Evolutionary conservation across 1,140 invertebrate species (phyloP), one percentile per base, ranked within the genome.

Genomic region (Nomia melanderi): DNA sequence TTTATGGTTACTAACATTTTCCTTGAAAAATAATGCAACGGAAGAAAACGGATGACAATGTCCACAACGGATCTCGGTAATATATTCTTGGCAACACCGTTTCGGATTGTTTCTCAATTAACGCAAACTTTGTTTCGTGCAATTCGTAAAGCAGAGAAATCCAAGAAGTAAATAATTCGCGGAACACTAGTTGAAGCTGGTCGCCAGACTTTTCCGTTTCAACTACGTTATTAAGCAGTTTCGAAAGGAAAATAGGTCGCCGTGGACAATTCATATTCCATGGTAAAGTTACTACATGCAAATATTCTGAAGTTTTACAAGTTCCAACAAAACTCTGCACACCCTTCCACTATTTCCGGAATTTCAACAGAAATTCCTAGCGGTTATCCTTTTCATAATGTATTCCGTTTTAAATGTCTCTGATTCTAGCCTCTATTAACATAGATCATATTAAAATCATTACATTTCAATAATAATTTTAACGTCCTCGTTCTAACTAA

Each of bases 281-380:
- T 50, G 47, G 47, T 50, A 50, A 50, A 50, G 47, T 50, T 50
- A 50, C 47, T n/a, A 50, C 47, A 50, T n/a, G 20, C 47, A 50
- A 20, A 50, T n/a, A n/a, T 50, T n/a, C 47, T n/a, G 47, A 50
- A 50, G 47, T 50, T 50, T 50, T 50, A 50, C 47, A 50, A 50
- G 47, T 50, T 50, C 47, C 47, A 50, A 50, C 47, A 50, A 50
- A n/a, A 50, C 47, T 50, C 47, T 17, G 47, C n/a, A 50, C 47
- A 50, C 47, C 41, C n/a, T 50, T 50, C 47, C n/a, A 50, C 17
- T n/a, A 50, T 50, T 50, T n/a, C n/a, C 47, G 4, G 47, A 50
- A 50, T n/a, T 50, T 50, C 47, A n/a, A 17, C 47, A n/a, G 20
- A 50, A 50, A 50, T 20, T 50, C n/a, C 47, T 50, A n/a, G 0